Evolutionary conservation across 2,113 vertebrate genomes (phyloP).

Genomic region (Jaculus jaculus): DNA sequence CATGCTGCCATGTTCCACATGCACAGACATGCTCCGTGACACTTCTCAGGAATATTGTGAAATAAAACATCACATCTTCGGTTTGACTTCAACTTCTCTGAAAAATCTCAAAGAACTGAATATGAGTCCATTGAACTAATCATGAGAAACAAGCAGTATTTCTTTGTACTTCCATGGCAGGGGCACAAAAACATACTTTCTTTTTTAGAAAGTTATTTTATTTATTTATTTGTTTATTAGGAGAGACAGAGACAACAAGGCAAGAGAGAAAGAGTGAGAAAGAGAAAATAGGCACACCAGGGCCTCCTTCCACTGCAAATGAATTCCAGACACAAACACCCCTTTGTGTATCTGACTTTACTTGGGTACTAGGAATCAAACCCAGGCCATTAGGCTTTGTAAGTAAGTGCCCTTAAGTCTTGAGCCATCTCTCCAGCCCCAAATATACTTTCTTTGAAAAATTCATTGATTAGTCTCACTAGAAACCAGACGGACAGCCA

Average conservation of each 20-base stretch:
- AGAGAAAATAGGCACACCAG: too few relatives aligned
- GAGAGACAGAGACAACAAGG: too few relatives aligned
- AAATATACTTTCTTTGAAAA: background rate
- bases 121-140: background rate
- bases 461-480: background rate
- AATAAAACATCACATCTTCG: background rate
- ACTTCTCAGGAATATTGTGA: background rate
- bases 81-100: background rate
- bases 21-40: background rate
- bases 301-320: too few relatives aligned
- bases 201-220: background rate
- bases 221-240: too few relatives aligned
- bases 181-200: background rate
- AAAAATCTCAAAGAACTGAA: background rate
- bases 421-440: too few relatives aligned
- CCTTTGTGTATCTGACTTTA: too few relatives aligned
- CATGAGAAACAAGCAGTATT: background rate
- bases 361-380: too few relatives aligned
- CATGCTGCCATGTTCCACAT: background rate
- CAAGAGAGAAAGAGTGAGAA: too few relatives aligned
- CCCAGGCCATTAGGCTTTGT: too few relatives aligned
- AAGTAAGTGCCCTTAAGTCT: too few relatives aligned
- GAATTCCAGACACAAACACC: too few relatives aligned
- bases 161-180: background rate
- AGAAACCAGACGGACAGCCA: background rate